Conservation (phyloP, 2,888 invertebrate genomes). For the Orchesella flavescens region DNA sequence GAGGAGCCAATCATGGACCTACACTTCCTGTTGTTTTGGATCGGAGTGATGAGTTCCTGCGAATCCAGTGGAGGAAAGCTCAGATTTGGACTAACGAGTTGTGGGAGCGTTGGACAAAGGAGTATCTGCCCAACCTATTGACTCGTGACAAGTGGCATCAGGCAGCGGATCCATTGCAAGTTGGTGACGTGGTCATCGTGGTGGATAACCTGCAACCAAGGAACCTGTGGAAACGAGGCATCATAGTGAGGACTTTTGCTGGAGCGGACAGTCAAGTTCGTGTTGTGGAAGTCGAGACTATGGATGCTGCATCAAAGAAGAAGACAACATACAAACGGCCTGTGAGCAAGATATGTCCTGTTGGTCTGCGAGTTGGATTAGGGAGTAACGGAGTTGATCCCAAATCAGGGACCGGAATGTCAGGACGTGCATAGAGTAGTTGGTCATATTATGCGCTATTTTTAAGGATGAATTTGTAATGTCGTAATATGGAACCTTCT, state of each 20-base stretch:
- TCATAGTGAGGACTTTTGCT: neutral
- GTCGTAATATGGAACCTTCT: too few species aligned
- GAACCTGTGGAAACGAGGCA: slow-evolving; percentile 12
- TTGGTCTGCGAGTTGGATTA: neutral
- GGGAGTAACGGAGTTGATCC: neutral
- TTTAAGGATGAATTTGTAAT: too few species aligned
- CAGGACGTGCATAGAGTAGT: too few species aligned
- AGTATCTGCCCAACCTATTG: slow-evolving; percentile 22
- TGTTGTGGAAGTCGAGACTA: slow-evolving; percentile 13
- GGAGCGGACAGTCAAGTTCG: slow-evolving; percentile 30
- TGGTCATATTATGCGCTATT: too few species aligned
- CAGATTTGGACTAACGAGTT: slow-evolving; percentile 15
- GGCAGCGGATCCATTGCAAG: neutral
- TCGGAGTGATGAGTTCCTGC: neutral
- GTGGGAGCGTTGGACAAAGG: slow-evolving; percentile 34
- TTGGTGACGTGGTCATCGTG: slow-evolving; percentile 32
- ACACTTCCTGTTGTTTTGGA: slow-evolving; percentile 6
- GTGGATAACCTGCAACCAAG: slow-evolving; percentile 27
- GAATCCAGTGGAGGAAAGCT: slow-evolving; percentile 15
- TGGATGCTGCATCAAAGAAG: neutral
- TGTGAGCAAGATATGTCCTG: neutral
- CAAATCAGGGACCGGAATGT: slow-evolving; percentile 8
- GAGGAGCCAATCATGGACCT: slow-evolving; percentile 2
- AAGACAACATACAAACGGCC: neutral
- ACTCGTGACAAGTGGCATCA: slow-evolving; percentile 16